Base-by-base conservation (phyloP, 2,113 vertebrate genomes). In the Leucoraja erinaceus region DNA sequence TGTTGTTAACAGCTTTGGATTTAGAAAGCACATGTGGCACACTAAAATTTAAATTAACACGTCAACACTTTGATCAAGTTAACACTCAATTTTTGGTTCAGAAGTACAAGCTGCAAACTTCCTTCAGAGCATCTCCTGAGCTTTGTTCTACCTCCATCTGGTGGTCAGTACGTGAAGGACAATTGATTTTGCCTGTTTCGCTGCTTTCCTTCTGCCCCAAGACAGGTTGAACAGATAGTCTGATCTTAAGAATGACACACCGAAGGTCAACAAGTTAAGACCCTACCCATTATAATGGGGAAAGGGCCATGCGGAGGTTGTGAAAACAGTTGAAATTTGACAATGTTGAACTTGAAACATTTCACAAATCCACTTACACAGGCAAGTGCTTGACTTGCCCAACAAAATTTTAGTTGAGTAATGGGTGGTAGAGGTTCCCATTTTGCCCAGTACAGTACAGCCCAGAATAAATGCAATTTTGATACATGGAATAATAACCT, bases 131-230 rank as follows among this genome's bases (percentile, higher is more conserved):
- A 88, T 63, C 31, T 28, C 10, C 83, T 63, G n/a, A 63, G 83
- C 83, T 63, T 88, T 88, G 59, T 88, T 88, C 83, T 88, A 88
- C 59, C 83, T 63, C 83, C 83, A 88, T 6, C 83, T 31, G n/a
- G 83, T 88, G 83, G 28, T 14, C 28, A 61, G 5, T 86, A 56
- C 31, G 63, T 18, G 2, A n/a, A 18, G 14, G 31, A 28, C 56
- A 88, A 31, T 1, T 14, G 14, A 31, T 25, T 25, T 61, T n/a
- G 0, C 10, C 33, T 3, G 8, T 38, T 81, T 59, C 72, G 1
- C 9, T 9, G 12, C 16, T 79, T 79, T 38, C 77, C 77, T 83
- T 83, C 9, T 12, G 11, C 16, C 59, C 59, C n/a, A 59, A 1
- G 11, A 18, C 5, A 8, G 63, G n/a, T 16, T 31, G 28, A 54